Conservation (phyloP, 1,140 invertebrate genomes). For the Panagrolaimus sp. region DNA sequence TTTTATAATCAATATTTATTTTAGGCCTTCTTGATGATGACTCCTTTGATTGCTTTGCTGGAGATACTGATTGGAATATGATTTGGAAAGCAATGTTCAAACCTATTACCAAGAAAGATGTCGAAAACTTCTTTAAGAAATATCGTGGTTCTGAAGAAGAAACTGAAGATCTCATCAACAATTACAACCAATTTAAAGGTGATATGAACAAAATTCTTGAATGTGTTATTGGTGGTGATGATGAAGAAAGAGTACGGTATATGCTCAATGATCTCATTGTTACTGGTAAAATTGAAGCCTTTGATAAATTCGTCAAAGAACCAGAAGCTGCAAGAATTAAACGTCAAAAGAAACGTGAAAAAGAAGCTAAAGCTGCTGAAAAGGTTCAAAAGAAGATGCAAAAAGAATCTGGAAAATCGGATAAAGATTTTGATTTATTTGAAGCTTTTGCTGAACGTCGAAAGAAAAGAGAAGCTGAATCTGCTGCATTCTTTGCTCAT, state of each 20-base stretch:
- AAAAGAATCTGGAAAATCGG: conserved; percentile 3
- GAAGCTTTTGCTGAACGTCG: conserved; percentile 16
- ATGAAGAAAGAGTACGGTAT: conserved; percentile 64
- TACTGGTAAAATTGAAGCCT: conserved; percentile 71
- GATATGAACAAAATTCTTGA: conserved; percentile 69
- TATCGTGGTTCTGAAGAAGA: conserved; percentile 35
- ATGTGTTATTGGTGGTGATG: conserved; percentile 75
- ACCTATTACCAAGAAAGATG: conserved; percentile 76
- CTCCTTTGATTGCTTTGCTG: conserved; percentile 5
- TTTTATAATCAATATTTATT: not conserved
- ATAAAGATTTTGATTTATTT: not conserved
- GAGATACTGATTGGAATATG: conserved; percentile 73
- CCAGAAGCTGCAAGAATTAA: conserved; percentile 61
- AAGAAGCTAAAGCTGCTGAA: conserved; percentile 63
- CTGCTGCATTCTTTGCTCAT: conserved; percentile 24
- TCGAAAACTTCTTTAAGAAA: conserved; percentile 68
- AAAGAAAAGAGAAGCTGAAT: conserved; percentile 16
- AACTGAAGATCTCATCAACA: conserved; percentile 36
- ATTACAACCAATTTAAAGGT: conserved; percentile 39
- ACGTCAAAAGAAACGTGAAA: conserved; percentile 63
- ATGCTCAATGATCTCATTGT: conserved; percentile 70
- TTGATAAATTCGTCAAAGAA: conserved; percentile 67
- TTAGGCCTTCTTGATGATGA: conserved; percentile 29
- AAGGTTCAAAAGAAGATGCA: conserved; percentile 26
- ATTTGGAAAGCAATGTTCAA: conserved; percentile 83